Conservation (phyloP, 2,113 vertebrate genomes). For the Lampris incognitus region DNA sequence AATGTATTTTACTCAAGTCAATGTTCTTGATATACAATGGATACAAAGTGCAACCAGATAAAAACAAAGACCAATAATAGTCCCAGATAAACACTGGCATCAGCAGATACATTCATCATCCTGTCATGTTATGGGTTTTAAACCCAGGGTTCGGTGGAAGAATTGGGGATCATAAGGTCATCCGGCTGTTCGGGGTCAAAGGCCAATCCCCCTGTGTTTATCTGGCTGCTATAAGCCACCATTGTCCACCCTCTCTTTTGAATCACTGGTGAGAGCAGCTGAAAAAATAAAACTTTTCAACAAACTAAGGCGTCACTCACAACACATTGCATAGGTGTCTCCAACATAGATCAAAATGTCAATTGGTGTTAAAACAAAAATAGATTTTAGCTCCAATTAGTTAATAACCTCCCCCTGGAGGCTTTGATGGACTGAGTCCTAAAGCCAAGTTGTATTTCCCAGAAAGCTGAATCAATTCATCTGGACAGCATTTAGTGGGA, state of each 20-base stretch:
- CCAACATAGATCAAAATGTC: background rate
- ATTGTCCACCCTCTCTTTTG: background rate
- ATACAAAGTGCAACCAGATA: background rate
- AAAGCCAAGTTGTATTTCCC: background rate
- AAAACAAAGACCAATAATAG: background rate
- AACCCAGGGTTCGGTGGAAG: background rate
- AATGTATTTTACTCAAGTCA: background rate
- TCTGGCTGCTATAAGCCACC: conserved; percentile 10
- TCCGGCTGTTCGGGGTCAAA: conserved; percentile 12
- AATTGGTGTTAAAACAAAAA: background rate
- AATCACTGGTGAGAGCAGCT: conserved; percentile 18
- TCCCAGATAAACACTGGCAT: background rate
- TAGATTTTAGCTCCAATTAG: background rate
- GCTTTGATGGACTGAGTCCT: background rate
- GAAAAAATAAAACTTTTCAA: conserved; percentile 2
- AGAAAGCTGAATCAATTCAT: too few relatives aligned
- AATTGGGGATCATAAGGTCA: background rate
- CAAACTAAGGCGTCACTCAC: background rate
- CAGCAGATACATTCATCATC: background rate
- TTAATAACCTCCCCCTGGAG: conserved; percentile 7
- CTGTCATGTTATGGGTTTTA: background rate
- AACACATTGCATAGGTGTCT: background rate
- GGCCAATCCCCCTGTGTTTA: conserved; percentile 29
- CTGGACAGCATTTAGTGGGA: too few relatives aligned
- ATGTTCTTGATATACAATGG: background rate